Percentiles rank a stretch among this genome's conserved stretches.
phyloP scores from a whole-genome alignment of 2,797 vertebrate species.

The Mormyrus proboscirostris region DNA sequence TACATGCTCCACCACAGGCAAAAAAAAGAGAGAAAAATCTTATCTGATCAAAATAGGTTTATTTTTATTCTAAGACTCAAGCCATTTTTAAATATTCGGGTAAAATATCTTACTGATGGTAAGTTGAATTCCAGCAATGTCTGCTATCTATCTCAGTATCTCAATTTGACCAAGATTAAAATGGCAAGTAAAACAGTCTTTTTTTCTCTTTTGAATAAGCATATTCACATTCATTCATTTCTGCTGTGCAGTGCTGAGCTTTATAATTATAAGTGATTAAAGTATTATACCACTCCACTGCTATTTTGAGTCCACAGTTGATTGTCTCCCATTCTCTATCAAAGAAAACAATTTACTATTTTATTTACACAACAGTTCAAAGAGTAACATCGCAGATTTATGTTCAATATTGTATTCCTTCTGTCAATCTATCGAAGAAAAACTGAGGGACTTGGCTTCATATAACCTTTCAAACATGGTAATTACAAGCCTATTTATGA shows the following conservation, averaged over 20 bases:
- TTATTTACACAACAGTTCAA: background rate
- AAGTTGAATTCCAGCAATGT: background rate
- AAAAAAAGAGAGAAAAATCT: conserved; percentile 20
- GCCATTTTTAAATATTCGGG: conserved; percentile 24
- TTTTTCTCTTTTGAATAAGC: background rate
- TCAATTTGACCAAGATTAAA: background rate
- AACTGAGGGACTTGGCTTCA: background rate
- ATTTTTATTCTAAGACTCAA: conserved; percentile 40
- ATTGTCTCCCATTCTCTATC: background rate
- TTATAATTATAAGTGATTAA: background rate
- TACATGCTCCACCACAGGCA: conserved; percentile 33
- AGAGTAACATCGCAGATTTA: background rate
- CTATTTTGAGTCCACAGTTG: background rate
- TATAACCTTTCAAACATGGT: background rate
- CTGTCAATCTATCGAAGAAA: background rate
- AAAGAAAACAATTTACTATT: background rate
- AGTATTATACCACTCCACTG: background rate
- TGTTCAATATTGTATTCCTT: background rate
- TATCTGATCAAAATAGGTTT: conserved; percentile 48
- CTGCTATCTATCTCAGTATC: background rate
- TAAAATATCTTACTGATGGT: conserved; percentile 20
- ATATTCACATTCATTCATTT: background rate
- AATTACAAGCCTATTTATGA: background rate
- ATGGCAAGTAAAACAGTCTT: background rate
- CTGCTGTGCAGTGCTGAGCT: background rate